Percentiles rank a stretch among this genome's conserved stretches.
phyloP scores from a whole-genome alignment of 2,888 invertebrate species.

The Drosophila neotestacea region DNA sequence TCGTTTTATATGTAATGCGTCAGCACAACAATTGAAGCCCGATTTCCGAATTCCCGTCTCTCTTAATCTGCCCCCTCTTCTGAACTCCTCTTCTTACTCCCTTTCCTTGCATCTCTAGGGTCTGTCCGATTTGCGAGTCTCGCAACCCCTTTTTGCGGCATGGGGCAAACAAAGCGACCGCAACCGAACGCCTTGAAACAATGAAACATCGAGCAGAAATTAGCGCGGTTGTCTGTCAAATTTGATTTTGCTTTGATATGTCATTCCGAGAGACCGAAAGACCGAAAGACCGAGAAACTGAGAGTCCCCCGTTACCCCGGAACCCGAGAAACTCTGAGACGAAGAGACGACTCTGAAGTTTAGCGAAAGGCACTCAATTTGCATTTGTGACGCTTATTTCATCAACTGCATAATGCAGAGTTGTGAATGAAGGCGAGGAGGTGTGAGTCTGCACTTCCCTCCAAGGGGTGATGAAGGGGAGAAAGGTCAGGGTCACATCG shows the following conservation, averaged over 20 bases:
- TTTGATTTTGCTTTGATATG: slow-evolving; percentile 85
- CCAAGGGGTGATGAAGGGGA: neutral
- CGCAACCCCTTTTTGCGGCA: slow-evolving; percentile 47
- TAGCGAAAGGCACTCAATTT: slow-evolving; percentile 53
- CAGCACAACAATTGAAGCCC: slow-evolving; percentile 69
- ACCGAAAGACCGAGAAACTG: slow-evolving; percentile 5
- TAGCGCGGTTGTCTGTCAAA: slow-evolving; percentile 86
- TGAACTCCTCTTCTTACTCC: neutral
- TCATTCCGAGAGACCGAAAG: slow-evolving; percentile 55
- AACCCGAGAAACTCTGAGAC: slow-evolving; percentile 4
- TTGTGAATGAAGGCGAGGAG: too few species aligned
- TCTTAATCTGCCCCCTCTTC: neutral
- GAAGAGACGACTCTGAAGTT: slow-evolving; percentile 3
- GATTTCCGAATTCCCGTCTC: neutral
- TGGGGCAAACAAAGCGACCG: slow-evolving; percentile 42
- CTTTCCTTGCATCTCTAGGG: neutral
- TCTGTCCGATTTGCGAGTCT: slow-evolving; percentile 14
- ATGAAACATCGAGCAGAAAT: slow-evolving; percentile 82
- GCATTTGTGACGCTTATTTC: slow-evolving; percentile 51
- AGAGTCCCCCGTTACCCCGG: neutral
- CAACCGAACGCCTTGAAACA: slow-evolving; percentile 76
- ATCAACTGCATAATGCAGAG: slow-evolving; percentile 20
- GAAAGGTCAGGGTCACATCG: slow-evolving; percentile 26
- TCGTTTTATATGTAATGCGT: slow-evolving; percentile 51
- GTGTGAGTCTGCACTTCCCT: neutral